Percentiles rank a stretch among this genome's conserved stretches.
Conservation (phyloP, 2,797 vertebrate species). For the Botia almorhae region DNA sequence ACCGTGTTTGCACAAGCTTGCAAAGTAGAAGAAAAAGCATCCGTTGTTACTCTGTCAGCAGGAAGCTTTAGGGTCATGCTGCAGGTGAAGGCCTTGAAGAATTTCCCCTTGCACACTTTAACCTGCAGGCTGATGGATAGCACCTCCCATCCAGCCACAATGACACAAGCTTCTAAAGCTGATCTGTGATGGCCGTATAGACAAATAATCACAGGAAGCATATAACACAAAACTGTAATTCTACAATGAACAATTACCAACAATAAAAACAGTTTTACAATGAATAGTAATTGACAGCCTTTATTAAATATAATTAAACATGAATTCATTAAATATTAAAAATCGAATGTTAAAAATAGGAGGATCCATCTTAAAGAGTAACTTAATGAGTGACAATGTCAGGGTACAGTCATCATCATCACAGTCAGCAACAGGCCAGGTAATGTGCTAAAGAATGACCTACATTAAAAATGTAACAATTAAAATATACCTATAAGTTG, state of each 20-base stretch:
- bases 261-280: too few relatives aligned
- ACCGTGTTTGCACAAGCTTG: background rate
- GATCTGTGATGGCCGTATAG: background rate
- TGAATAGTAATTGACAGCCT: too few relatives aligned
- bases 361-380: background rate
- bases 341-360: too few relatives aligned
- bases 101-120: background rate
- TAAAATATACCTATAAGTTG: too few relatives aligned
- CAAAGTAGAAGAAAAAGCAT: background rate
- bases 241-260: too few relatives aligned
- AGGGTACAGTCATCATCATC: background rate
- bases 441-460: constrained; percentile 3
- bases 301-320: too few relatives aligned
- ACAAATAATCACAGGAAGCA: background rate
- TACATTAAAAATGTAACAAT: background rate
- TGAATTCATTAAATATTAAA: too few relatives aligned
- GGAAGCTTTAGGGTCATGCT: constrained; percentile 7
- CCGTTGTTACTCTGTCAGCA: background rate
- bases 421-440: background rate
- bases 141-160: constrained; percentile 5
- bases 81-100: background rate
- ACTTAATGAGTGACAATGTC: background rate
- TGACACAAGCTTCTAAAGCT: constrained; percentile 2
- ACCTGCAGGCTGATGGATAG: background rate
- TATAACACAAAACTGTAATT: background rate